Evolutionary conservation across 2,797 vertebrate species (phyloP), one percentile per base, ranked within the genome.

Genomic region (Nannoperca australis): DNA sequence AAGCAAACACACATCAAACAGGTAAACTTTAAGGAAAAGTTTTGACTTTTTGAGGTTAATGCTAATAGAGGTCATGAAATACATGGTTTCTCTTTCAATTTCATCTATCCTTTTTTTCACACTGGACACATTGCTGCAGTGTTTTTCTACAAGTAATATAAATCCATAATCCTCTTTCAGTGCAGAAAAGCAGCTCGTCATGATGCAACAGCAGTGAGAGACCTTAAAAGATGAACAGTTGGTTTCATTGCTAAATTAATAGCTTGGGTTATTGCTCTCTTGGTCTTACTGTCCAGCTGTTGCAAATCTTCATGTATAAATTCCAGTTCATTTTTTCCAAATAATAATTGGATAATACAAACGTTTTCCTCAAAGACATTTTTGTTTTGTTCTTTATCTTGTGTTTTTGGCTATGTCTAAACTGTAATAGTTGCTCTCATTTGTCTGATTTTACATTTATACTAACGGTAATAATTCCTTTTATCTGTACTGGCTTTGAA

Each of bases 121-220:
- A 22, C 22, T 51, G 40, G 56, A 59, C 2, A 27, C 51, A 12
- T 9, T 7, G 27, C 61, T 24, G 18, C 20, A n/a, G 61, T 30
- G 5, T 34, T 55, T 27, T 18, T 67, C 27, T 22, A 9, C 12
- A 53, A 40, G 18, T 15, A 7, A 61, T 44, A 18, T n/a, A 30
- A 53, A 54, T 27, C 27, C 27, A 34, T 22, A 53, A 54, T 60
- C 15, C 7, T 64, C 59, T 22, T 30, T 17, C 36, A 42, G 11
- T 22, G 53, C 47, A 30, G 54, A 54, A 27, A 20, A 38, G 20
- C 53, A 11, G 47, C 36, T 61, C 17, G 15, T 54, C 14, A 36
- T 56, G 27, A 70, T 74, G 70, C 45, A 73, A 59, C 69, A 55
- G 53, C 69, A 80, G 53, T 5, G 9, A 68, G 18, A 79, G 36